Base-by-base conservation (phyloP, 2,888 invertebrate species). In the Phasia obesa region DNA sequence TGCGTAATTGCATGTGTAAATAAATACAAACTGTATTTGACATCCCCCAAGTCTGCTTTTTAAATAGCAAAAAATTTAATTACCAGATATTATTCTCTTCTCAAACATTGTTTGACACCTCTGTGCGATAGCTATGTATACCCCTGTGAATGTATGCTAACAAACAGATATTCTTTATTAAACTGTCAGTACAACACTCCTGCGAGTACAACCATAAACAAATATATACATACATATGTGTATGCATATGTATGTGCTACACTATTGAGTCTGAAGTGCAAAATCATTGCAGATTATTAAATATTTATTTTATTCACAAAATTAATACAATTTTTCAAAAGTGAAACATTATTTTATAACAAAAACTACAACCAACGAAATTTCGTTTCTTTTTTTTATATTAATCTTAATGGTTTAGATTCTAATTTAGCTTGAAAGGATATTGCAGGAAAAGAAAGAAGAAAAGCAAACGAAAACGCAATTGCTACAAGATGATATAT, bases 291-390 rank as follows among this genome's bases (percentile, higher is more conserved):
- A 79, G 42, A 55, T 75, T 70, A 81, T 81, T 65, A 81, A 75
- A 75, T 75, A 81, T 81, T 75, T 75, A 81, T 81, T 70, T 70
- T 67, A 74, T 81, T 75, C 75, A 38, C 38, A 70, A 81, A 70
- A 81, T 75, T 75, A 81, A 81, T 57, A 75, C 55, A 70, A 62
- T 70, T 70, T 75, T 75, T 71, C 69, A 60, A 53, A 75, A 69
- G 25, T 19, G 23, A 70, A 65, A 64, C 59, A 65, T 70, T 70
- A 51, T 75, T 70, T n/a, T n/a, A 27, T 64, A 17, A 31, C n/a
- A 4, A 15, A 59, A 35, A 60, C 13, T 51, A 42, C 64, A 65
- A 77, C 49, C 31, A 21, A 53, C 53, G 25, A 11, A 35, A 35
- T 35, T 35, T 35, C 2, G 11, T 5, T 75, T 21, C 31, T 53